phyloP scores from a whole-genome alignment of 2,113 vertebrate genomes.

The Bungarus multicinctus region DNA sequence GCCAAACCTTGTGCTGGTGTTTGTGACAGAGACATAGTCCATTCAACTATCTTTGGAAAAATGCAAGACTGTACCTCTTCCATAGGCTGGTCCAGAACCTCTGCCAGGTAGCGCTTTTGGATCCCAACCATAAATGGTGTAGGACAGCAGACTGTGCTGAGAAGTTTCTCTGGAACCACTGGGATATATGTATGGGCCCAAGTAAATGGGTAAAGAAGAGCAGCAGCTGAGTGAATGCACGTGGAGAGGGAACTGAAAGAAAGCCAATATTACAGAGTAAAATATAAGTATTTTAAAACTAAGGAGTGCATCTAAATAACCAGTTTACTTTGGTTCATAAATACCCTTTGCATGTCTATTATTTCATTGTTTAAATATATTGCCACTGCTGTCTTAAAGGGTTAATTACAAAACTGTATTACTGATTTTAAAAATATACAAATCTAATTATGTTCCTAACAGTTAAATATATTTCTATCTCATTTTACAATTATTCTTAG shows the following conservation, averaged over 20 bases:
- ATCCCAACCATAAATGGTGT: conserved; percentile 94
- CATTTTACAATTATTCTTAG: neutral
- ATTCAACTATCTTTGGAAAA: fast-evolving
- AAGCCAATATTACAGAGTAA: neutral
- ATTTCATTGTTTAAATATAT: neutral
- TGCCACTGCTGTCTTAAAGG: neutral
- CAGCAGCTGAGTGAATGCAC: conserved; percentile 86
- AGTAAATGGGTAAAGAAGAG: conserved; percentile 93
- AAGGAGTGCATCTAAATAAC: neutral
- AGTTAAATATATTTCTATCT: neutral
- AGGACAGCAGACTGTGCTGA: conserved; percentile 91
- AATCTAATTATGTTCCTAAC: neutral
- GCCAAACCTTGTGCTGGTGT: neutral
- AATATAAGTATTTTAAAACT: neutral
- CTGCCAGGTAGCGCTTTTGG: conserved; percentile 76
- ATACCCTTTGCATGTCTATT: neutral
- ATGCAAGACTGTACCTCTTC: conserved; percentile 64
- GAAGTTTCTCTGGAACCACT: conserved; percentile 87
- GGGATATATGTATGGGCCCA: conserved; percentile 98
- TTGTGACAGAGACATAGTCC: neutral
- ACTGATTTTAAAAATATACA: neutral
- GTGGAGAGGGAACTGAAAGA: conserved; percentile 84
- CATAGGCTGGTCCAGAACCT: conserved; percentile 80
- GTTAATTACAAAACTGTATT: neutral
- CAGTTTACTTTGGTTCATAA: neutral